Percentiles rank a stretch among this genome's conserved stretches.
Evolutionary conservation across 2,113 vertebrate genomes (phyloP).

Genomic region (Mormyrus lacerda): DNA sequence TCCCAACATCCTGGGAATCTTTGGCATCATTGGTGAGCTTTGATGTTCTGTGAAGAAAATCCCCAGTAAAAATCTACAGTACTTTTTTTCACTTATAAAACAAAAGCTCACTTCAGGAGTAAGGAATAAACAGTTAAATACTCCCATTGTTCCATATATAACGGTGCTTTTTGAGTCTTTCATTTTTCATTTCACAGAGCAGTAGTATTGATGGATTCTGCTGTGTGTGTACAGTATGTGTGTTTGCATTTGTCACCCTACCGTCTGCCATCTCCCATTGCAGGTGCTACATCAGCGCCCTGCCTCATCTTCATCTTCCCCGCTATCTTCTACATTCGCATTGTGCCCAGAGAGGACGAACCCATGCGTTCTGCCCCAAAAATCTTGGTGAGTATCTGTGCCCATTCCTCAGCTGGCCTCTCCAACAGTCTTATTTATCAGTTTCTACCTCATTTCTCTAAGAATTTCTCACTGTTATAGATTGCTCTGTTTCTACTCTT

Average conservation of each 20-base stretch:
- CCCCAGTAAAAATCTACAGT: not conserved
- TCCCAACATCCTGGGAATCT: constrained; percentile 94
- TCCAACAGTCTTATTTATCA: not conserved
- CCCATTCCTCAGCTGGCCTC: not conserved
- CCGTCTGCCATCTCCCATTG: constrained; percentile 1
- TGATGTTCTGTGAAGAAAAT: not conserved
- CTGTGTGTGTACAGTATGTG: not conserved
- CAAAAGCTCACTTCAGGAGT: not conserved
- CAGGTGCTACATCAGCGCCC: constrained; percentile 93
- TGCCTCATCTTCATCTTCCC: constrained; percentile 99
- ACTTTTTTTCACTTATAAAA: not conserved
- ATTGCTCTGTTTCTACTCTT: not conserved
- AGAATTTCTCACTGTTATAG: not conserved
- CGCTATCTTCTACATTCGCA: constrained; percentile 93
- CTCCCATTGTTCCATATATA: not conserved
- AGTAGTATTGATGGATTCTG: not conserved
- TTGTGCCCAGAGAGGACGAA: constrained; percentile 88
- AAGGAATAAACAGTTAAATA: not conserved
- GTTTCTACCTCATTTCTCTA: not conserved
- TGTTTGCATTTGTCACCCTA: not conserved
- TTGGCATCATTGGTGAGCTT: constrained; percentile 86
- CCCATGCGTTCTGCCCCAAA: constrained; percentile 78
- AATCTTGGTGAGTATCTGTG: constrained; percentile 70
- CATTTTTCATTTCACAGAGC: not conserved
- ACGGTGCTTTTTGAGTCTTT: not conserved